Evolutionary conservation across 2,113 vertebrate genomes (phyloP).

Genomic region (Misgurnus mizolepis): DNA sequence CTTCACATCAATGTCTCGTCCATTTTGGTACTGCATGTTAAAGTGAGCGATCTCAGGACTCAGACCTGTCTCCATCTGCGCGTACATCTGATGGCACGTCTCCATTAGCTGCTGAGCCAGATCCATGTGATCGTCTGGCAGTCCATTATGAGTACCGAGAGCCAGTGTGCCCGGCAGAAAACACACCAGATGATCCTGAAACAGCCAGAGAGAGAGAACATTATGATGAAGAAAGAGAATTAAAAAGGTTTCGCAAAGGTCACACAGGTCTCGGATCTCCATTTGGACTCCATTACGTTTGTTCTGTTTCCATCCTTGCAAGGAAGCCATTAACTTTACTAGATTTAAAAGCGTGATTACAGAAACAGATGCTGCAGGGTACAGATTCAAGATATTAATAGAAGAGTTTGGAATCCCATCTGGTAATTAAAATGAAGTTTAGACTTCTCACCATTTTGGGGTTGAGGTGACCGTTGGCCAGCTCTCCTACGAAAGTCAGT

Average conservation of each 20-base stretch:
- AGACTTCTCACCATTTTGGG: slow-evolving; percentile 88
- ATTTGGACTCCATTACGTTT: neutral
- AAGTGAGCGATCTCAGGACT: slow-evolving; percentile 95
- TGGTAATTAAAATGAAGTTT: neutral
- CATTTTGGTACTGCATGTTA: slow-evolving; percentile 74
- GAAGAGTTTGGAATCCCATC: neutral
- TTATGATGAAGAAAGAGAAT: neutral
- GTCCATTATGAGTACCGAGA: slow-evolving; percentile 86
- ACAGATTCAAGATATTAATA: neutral
- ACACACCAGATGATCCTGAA: slow-evolving; percentile 96
- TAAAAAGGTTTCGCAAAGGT: neutral
- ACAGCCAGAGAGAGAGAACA: neutral
- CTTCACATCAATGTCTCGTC: slow-evolving; percentile 85
- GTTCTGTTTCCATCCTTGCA: neutral
- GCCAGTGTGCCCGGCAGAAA: slow-evolving; percentile 95
- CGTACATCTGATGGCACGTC: slow-evolving; percentile 97
- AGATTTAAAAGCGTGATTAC: neutral
- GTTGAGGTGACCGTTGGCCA: slow-evolving; percentile 89
- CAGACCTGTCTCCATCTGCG: slow-evolving; percentile 91
- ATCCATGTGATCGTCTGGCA: slow-evolving; percentile 88
- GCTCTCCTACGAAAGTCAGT: slow-evolving; percentile 90
- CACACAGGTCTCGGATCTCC: neutral
- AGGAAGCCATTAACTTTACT: neutral
- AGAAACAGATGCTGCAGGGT: neutral
- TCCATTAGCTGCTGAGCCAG: slow-evolving; percentile 87